Evolutionary conservation across 1,140 invertebrate genomes (phyloP).

Genomic region (Anadara kagoshimensis): DNA sequence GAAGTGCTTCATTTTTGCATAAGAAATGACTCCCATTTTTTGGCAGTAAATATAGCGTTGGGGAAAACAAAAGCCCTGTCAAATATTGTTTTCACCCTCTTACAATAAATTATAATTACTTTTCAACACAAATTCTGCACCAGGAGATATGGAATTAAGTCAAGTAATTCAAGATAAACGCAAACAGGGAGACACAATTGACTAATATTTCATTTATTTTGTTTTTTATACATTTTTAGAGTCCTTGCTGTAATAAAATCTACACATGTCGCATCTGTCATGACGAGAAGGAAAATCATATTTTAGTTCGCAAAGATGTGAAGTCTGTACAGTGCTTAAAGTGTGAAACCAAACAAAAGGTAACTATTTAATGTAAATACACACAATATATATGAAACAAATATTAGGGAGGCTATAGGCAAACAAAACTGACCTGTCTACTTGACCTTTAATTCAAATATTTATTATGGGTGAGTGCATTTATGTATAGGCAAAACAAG

Average conservation of each 20-base stretch:
- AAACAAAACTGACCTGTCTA: not conserved
- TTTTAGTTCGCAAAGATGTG: constrained; percentile 86
- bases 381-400: not conserved
- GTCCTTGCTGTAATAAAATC: constrained; percentile 89
- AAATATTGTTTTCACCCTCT: too few species aligned
- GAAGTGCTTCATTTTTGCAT: too few species aligned
- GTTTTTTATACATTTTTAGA: constrained; percentile 76
- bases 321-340: constrained; percentile 87
- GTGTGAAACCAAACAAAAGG: constrained; percentile 87
- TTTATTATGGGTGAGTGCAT: not conserved
- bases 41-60: too few species aligned
- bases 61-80: too few species aligned
- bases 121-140: too few species aligned
- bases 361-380: constrained; percentile 63
- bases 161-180: too few species aligned
- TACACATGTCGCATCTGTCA: constrained; percentile 93
- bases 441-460: not conserved
- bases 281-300: constrained; percentile 88
- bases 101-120: too few species aligned
- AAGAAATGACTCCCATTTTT: too few species aligned
- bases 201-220: too few species aligned
- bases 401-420: not conserved
- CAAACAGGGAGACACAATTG: too few species aligned
- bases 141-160: too few species aligned
- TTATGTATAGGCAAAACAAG: not conserved